Evolutionary conservation across 2,888 invertebrate genomes (phyloP), one percentile per base, ranked within the genome.

Genomic region (Aspidiotus rigidus): DNA sequence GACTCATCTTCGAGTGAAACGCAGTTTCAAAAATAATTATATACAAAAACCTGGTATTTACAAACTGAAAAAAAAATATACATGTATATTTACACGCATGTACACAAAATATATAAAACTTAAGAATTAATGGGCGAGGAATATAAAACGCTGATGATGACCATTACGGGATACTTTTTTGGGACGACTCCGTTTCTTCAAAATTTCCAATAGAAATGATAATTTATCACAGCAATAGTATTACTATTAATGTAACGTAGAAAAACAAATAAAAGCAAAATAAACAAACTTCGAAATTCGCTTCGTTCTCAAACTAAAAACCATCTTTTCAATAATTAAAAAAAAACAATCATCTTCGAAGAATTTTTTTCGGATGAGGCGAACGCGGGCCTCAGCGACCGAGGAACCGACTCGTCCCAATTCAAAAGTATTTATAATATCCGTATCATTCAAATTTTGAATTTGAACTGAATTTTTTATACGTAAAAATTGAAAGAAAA

Each of bases 151-250:
- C n/a, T n/a, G 49, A 49, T 49, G 49, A 11, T 49, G 11, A 28
- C 49, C 49, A n/a, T 13, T 11, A 49, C 49, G 49, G 10, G 49
- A n/a, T 13, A 49, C 10, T n/a, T 3, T 11, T 49, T 49, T 49
- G 49, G 49, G 49, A 49, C 49, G 49, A 49, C 28, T 28, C 28
- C 28, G 28, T 28, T 49, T 49, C 10, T 49, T 49, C 49, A 49
- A 49, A 13, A 13, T 49, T n/a, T 49, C 13, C 39, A 39, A 28
- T 59, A 59, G 13, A 39, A 39, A 59, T 59, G 39, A 59, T 39
- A 59, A 59, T 59, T 59, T 59, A 59, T 59, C 59, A 59, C 59
- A 59, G 59, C 59, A 55, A 59, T 49, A 49, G 49, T 49, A 49
- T 49, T n/a, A n/a, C 10, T 49, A 49, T 11, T 6, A 49, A 49